Conservation (phyloP, 2,888 invertebrate species). For the Lasioglossum leucozonium region DNA sequence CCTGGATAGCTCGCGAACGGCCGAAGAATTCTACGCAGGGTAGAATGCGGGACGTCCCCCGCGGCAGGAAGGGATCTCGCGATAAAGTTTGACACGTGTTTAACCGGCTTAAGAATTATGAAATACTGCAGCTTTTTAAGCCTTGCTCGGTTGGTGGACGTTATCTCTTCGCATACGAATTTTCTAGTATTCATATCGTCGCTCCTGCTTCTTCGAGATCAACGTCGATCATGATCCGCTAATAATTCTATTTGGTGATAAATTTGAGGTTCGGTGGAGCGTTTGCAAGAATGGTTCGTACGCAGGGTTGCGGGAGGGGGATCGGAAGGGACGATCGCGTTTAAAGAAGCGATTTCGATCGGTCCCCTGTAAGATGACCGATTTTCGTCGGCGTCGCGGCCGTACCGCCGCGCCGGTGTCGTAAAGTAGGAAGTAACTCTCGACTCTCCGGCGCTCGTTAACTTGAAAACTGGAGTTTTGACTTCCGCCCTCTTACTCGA, state of each 20-base stretch:
- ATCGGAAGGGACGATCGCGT: not conserved
- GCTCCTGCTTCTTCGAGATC: not conserved
- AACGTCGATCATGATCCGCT: no score
- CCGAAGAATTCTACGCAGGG: no score
- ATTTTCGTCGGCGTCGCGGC: constrained; percentile 17
- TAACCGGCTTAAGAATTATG: no score
- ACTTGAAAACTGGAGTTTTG: constrained; percentile 52
- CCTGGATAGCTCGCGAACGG: no score
- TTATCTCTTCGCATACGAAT: not conserved
- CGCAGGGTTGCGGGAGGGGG: no score
- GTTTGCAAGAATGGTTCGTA: not conserved
- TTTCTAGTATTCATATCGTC: not conserved
- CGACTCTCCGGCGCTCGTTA: constrained; percentile 43
- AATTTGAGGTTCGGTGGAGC: not conserved
- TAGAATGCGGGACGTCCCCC: no score
- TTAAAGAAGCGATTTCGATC: not conserved
- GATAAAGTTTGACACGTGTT: no score
- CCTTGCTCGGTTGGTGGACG: no score
- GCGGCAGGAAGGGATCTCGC: no score
- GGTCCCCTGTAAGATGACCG: constrained; percentile 29
- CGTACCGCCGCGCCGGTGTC: constrained; percentile 18
- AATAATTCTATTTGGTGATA: not conserved
- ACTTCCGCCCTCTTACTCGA: constrained; percentile 38
- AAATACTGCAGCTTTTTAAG: no score
- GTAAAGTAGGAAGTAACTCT: constrained; percentile 43